phyloP scores from a whole-genome alignment of 2,888 invertebrate genomes.

The Chelonus formosanus region DNA sequence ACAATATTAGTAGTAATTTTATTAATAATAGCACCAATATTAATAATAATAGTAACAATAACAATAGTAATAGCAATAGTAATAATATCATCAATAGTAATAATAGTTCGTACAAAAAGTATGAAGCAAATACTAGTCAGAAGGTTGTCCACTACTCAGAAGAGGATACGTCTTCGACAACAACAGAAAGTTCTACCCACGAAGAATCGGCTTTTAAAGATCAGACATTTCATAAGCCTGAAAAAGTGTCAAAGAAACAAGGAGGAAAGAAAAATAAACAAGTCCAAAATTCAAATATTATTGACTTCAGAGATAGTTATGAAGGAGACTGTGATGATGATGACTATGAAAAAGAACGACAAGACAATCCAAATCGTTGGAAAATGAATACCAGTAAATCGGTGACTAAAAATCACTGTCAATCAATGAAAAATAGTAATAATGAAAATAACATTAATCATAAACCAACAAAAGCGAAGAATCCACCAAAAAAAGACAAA shows the following conservation, averaged over 20 bases:
- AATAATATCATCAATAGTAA: slow-evolving; percentile 46
- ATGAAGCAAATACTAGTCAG: slow-evolving; percentile 57
- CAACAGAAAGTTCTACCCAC: slow-evolving; percentile 74
- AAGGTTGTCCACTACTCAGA: slow-evolving; percentile 65
- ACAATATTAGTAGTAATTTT: slow-evolving; percentile 44
- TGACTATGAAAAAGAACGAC: slow-evolving; percentile 54
- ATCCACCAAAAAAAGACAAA: slow-evolving; percentile 58
- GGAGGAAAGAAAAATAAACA: slow-evolving; percentile 53
- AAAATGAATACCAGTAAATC: slow-evolving; percentile 58
- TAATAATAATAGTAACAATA: slow-evolving; percentile 39
- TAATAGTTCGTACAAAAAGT: slow-evolving; percentile 55
- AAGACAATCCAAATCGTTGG: slow-evolving; percentile 60
- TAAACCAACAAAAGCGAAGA: slow-evolving; percentile 43
- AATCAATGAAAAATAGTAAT: slow-evolving; percentile 24
- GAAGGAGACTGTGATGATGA: slow-evolving; percentile 67
- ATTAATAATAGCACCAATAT: slow-evolving; percentile 52
- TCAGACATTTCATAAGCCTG: slow-evolving; percentile 45
- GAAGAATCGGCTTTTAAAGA: slow-evolving; percentile 67
- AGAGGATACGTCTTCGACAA: slow-evolving; percentile 77
- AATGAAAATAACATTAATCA: too few species aligned
- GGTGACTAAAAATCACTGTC: slow-evolving; percentile 52
- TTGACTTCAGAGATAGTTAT: slow-evolving; percentile 65
- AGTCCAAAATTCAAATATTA: slow-evolving; percentile 47
- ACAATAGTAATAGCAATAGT: slow-evolving; percentile 45
- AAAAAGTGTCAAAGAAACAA: slow-evolving; percentile 56